Percentiles rank a stretch among this genome's conserved stretches.
phyloP scores from a whole-genome alignment of 2,113 vertebrate species.

The Chroicocephalus ridibundus region DNA sequence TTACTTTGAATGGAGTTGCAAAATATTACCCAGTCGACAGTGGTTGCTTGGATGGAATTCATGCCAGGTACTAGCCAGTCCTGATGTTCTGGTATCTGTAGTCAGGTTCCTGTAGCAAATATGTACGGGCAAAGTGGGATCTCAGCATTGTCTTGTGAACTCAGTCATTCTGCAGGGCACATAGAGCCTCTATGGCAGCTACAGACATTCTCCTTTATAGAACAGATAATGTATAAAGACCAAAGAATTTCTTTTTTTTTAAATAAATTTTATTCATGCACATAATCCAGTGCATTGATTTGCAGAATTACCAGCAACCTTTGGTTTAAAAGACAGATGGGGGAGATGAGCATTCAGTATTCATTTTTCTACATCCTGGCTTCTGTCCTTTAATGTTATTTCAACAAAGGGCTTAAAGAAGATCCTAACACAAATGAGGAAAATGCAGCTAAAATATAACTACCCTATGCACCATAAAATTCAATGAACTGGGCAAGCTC shows the following conservation, averaged over 20 bases:
- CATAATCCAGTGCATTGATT: background rate
- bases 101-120: background rate
- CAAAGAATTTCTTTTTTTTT: background rate
- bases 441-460: background rate
- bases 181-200: background rate
- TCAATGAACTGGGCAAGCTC: background rate
- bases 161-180: background rate
- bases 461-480: background rate
- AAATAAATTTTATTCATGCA: background rate
- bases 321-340: background rate
- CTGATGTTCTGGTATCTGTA: background rate
- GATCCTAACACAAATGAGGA: background rate
- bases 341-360: background rate
- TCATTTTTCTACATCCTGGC: background rate
- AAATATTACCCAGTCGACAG: background rate
- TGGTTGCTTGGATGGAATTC: background rate
- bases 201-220: background rate
- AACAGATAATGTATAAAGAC: background rate
- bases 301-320: background rate
- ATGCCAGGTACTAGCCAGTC: background rate
- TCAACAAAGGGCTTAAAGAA: background rate
- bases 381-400: background rate
- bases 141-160: background rate
- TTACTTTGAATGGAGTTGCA: background rate
- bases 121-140: background rate